phyloP scores from a whole-genome alignment of 2,797 vertebrate genomes.

The Melanotaenia parkinsoni region DNA sequence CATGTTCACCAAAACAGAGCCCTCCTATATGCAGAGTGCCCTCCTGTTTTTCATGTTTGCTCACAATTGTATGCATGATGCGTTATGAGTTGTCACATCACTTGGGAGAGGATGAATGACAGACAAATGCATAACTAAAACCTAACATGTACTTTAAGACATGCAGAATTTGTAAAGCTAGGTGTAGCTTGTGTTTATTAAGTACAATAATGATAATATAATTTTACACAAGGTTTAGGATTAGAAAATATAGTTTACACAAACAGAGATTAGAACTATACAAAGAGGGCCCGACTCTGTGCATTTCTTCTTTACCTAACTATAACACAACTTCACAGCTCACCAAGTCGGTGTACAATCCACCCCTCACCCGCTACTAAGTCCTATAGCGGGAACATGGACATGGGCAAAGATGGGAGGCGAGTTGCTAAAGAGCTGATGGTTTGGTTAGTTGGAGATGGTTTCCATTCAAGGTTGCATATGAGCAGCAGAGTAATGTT shows the following conservation, averaged over 20 bases:
- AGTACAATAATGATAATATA: not conserved
- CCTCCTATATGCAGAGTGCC: conserved; percentile 13
- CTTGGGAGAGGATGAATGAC: conserved; percentile 16
- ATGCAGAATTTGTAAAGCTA: not conserved
- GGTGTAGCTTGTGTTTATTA: not conserved
- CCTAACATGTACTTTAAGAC: conserved; percentile 16
- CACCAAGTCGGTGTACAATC: too few species aligned
- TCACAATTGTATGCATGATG: conserved; percentile 13
- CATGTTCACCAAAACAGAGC: conserved; percentile 2
- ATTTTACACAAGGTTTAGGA: not conserved
- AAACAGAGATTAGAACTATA: not conserved
- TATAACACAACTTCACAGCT: not conserved
- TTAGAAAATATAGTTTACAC: not conserved
- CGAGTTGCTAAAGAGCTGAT: not conserved
- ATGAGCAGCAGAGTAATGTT: not conserved
- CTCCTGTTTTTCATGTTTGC: conserved; percentile 23
- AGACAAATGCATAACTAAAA: conserved; percentile 13
- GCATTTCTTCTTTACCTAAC: not conserved
- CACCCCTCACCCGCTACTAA: not conserved
- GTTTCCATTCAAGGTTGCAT: not conserved
- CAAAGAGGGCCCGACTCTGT: not conserved
- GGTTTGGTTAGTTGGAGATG: not conserved
- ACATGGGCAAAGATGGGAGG: too few species aligned
- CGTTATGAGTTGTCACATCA: not conserved
- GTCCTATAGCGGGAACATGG: too few species aligned